Conservation (phyloP, 2,113 vertebrate species). For the Nothobranchius furzeri region DNA sequence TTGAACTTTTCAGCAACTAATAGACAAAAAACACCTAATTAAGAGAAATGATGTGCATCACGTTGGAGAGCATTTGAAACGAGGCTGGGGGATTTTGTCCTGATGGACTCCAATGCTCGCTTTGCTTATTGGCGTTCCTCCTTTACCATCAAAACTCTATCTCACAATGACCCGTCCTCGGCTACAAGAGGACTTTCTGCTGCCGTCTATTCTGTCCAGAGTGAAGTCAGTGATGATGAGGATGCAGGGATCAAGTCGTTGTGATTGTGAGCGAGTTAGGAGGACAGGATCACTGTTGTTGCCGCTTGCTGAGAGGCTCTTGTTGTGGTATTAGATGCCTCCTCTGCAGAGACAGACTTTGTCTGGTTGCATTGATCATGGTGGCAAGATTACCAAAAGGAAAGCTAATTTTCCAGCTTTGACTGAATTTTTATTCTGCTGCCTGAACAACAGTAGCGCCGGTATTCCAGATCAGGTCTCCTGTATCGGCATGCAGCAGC, state of each 20-base stretch:
- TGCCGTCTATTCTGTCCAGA: neutral
- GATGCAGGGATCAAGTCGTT: too few relatives aligned
- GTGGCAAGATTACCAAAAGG: conserved; percentile 57
- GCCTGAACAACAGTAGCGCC: neutral
- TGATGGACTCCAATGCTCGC: conserved; percentile 37
- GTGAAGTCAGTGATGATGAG: neutral
- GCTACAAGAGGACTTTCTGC: neutral
- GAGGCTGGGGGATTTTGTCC: conserved; percentile 31
- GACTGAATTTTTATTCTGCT: neutral
- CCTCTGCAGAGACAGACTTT: conserved; percentile 54
- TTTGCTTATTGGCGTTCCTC: conserved; percentile 40
- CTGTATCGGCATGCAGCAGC: conserved; percentile 36
- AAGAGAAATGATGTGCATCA: conserved; percentile 7
- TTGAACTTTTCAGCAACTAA: conserved; percentile 12
- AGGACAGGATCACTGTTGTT: conserved; percentile 22
- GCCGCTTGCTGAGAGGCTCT: conserved; percentile 59
- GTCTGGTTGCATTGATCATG: conserved; percentile 42
- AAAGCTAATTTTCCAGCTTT: conserved; percentile 21
- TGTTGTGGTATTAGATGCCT: conserved; percentile 64
- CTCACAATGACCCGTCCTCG: neutral
- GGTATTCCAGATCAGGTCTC: conserved; percentile 11
- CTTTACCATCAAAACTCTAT: conserved; percentile 8
- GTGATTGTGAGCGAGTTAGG: too few relatives aligned
- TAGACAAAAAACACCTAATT: neutral
- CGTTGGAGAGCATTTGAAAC: conserved; percentile 38